A percentile compares a stretch with the other conserved stretches of the same genome.
Evolutionary conservation across 2,113 vertebrate species (phyloP).

Genomic region (Urocynchramus pylzowi): DNA sequence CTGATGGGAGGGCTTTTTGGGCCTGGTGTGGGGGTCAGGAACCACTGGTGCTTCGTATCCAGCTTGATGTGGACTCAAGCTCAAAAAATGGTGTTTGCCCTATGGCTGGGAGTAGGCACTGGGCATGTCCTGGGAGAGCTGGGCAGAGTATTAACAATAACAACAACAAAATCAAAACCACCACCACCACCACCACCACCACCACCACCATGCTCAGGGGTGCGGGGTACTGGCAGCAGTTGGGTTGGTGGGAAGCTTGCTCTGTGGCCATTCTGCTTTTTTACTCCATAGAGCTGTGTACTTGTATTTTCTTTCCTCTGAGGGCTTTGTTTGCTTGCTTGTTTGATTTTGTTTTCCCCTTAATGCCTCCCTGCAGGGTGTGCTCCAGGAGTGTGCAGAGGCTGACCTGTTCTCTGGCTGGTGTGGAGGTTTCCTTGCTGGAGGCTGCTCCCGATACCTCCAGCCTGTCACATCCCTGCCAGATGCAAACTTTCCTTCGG

Average conservation of each 20-base stretch:
- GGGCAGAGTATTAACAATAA: too few species aligned
- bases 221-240: not conserved
- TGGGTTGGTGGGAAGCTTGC: not conserved
- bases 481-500: not conserved
- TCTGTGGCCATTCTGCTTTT: accelerated
- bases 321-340: not conserved
- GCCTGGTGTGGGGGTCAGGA: not conserved
- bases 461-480: not conserved
- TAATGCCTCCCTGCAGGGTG: not conserved
- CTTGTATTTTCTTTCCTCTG: not conserved
- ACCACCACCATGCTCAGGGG: not conserved
- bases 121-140: accelerated
- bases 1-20: not conserved
- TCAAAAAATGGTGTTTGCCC: not conserved
- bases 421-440: not conserved
- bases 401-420: not conserved
- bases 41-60: not conserved
- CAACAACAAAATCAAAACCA: not conserved
- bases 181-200: not conserved
- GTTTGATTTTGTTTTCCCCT: not conserved
- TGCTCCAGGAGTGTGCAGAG: not conserved
- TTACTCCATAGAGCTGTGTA: accelerated
- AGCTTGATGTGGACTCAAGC: not conserved
- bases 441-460: not conserved
- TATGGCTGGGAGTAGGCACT: not conserved